Conservation (phyloP, 2,888 invertebrate genomes). For the Oasisia sp. region DNA sequence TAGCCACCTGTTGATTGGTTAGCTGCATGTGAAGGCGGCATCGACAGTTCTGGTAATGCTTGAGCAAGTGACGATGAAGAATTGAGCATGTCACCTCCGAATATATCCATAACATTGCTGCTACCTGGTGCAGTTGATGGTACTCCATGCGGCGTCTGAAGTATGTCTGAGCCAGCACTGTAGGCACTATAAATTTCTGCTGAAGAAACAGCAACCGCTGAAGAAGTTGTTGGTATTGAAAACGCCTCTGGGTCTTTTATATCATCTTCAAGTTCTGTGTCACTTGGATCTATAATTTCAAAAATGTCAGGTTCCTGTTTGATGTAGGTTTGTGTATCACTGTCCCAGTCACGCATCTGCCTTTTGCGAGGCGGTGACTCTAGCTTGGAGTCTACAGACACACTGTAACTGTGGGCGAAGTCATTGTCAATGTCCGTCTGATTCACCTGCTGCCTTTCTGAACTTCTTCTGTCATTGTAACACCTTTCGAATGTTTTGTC, state of each 20-base stretch:
- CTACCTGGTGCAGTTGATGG: not conserved
- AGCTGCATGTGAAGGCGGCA: not conserved
- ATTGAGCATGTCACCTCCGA: not conserved
- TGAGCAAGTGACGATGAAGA: not conserved
- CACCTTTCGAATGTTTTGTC: not conserved
- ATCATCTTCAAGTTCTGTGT: not conserved
- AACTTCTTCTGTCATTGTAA: not conserved
- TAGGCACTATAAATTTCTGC: not conserved
- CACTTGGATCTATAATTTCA: constrained; percentile 5
- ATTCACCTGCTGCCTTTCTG: not conserved
- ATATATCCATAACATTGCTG: not conserved
- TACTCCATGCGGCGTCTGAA: not conserved
- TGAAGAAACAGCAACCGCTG: not conserved
- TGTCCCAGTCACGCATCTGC: not conserved
- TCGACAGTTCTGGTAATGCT: not conserved
- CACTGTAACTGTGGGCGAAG: not conserved
- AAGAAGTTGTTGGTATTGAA: not conserved
- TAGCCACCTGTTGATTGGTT: not conserved
- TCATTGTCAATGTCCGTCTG: not conserved
- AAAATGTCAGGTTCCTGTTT: constrained; percentile 13
- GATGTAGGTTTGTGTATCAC: not conserved
- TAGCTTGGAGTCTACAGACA: not conserved
- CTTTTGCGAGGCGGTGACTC: not conserved
- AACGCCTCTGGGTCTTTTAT: not conserved
- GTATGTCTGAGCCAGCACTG: not conserved